These are phyloP conservation scores for Pachycephala philippinensis DNA, from an alignment of 2,113 vertebrate species.

Conservation along the genomic window DNA sequence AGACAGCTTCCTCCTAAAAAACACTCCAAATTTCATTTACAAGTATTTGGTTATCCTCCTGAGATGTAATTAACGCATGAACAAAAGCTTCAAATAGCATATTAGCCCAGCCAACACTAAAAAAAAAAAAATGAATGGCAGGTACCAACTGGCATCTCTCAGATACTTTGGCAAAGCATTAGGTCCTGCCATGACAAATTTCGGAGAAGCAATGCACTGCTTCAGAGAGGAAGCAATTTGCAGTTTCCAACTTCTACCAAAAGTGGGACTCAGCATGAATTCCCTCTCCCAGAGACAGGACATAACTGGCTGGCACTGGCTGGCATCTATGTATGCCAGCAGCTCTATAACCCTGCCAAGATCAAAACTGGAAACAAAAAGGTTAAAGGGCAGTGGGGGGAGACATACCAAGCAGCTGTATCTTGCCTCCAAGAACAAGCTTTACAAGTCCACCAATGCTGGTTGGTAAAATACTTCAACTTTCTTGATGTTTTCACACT, in stretches of 20 bases:
- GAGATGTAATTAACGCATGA: not conserved
- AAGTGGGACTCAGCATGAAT: not conserved
- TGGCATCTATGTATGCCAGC: not conserved
- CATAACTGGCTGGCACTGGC: not conserved
- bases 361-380: slow-evolving; percentile 6
- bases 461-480: not conserved
- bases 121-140: slow-evolving; percentile 19
- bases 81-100: not conserved
- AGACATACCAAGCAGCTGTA: not conserved
- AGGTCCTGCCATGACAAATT: not conserved
- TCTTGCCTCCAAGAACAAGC: not conserved
- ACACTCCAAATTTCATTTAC: not conserved
- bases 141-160: slow-evolving; percentile 15
- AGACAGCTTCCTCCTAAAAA: not conserved
- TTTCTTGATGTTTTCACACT: not conserved
- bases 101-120: not conserved
- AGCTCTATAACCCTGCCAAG: not conserved
- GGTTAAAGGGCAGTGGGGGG: not conserved
- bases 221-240: not conserved
- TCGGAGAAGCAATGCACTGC: not conserved
- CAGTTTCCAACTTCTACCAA: not conserved
- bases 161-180: not conserved
- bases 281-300: not conserved
- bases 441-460: not conserved
- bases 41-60: not conserved